These are phyloP conservation scores for Cephus rjabovi DNA, from an alignment of 2,888 invertebrate genomes.

Conservation along the genomic window DNA sequence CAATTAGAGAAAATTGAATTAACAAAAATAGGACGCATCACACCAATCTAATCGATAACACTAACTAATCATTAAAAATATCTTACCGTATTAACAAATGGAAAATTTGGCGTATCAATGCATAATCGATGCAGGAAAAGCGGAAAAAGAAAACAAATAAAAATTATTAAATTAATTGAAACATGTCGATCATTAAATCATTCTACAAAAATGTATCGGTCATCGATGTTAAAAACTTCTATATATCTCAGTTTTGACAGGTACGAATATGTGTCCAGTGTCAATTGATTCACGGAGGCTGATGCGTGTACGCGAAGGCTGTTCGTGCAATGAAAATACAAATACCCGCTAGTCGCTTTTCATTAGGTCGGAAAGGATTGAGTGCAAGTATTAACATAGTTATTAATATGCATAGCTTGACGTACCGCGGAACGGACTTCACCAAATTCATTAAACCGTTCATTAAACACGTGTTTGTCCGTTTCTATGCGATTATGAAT, in stretches of 20 bases:
- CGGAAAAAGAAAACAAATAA: background rate
- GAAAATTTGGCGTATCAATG: background rate
- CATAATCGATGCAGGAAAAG: background rate
- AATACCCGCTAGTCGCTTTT: background rate
- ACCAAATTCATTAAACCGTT: conserved; percentile 34
- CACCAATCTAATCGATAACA: no score
- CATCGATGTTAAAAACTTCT: background rate
- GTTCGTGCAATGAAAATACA: conserved; percentile 1
- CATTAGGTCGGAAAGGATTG: conserved; percentile 16
- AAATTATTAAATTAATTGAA: background rate
- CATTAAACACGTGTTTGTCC: conserved; percentile 35
- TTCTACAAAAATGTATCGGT: background rate
- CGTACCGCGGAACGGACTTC: background rate
- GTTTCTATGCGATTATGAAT: conserved; percentile 28
- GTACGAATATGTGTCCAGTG: background rate
- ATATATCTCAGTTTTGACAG: background rate
- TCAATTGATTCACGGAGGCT: background rate
- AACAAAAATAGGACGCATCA: no score
- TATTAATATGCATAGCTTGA: conserved; percentile 36
- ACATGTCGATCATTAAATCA: background rate
- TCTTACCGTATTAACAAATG: no score
- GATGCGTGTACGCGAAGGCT: background rate
- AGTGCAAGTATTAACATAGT: conserved; percentile 34
- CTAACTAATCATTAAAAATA: no score
- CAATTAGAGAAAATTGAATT: no score